Conservation (phyloP, 2,888 invertebrate species). For the Nomada hirtipes region DNA sequence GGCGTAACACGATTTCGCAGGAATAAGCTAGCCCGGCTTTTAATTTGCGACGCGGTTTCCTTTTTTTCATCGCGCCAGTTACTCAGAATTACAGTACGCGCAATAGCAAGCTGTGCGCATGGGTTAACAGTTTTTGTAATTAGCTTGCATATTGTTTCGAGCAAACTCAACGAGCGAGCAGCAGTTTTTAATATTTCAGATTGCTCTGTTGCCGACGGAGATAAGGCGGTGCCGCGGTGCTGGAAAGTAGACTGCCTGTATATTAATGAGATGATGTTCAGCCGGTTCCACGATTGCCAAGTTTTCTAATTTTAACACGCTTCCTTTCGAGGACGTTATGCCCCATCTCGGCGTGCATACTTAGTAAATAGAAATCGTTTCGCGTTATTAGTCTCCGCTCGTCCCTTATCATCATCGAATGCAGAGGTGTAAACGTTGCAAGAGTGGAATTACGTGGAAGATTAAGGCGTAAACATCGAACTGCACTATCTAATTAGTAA, state of each 20-base stretch:
- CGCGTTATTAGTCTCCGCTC: too few relatives aligned
- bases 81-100: constrained; percentile 22
- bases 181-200: constrained; percentile 52
- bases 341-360: too few relatives aligned
- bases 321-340: not conserved
- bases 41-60: constrained; percentile 5
- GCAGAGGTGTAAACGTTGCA: not conserved
- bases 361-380: too few relatives aligned
- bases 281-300: constrained; percentile 20
- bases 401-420: not conserved
- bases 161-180: constrained; percentile 13
- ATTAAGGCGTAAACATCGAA: constrained; percentile 52
- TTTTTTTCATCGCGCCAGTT: constrained; percentile 17
- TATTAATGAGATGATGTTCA: constrained; percentile 21
- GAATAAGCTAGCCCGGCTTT: constrained; percentile 14
- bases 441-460: not conserved
- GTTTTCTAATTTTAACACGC: constrained; percentile 31
- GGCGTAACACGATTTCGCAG: not conserved
- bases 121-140: constrained; percentile 51
- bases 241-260: not conserved
- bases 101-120: constrained; percentile 8
- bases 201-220: constrained; percentile 24
- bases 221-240: constrained; percentile 21
- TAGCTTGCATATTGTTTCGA: constrained; percentile 41
- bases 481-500: constrained; percentile 57